These are phyloP conservation scores for Cabera pusaria DNA, from an alignment of 2,888 invertebrate species.

Conservation along the genomic window DNA sequence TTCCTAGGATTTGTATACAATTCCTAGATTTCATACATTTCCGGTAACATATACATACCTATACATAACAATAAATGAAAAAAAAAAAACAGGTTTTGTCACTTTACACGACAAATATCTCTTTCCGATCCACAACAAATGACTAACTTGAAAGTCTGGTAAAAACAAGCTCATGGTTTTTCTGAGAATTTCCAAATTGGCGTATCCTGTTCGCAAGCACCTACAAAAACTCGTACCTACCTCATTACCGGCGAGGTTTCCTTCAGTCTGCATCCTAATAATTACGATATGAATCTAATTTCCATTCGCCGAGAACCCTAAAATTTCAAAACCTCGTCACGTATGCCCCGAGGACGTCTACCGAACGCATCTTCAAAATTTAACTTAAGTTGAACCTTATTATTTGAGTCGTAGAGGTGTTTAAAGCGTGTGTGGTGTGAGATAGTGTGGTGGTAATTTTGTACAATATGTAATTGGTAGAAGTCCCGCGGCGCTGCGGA, in stretches of 20 bases:
- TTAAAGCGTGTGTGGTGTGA: slow-evolving; percentile 5
- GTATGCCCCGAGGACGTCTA: slow-evolving; percentile 18
- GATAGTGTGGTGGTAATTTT: slow-evolving; percentile 36
- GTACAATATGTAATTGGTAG: slow-evolving; percentile 48
- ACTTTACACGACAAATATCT: too few relatives aligned
- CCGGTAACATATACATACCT: too few relatives aligned
- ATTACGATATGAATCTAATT: slow-evolving; percentile 26
- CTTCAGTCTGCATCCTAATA: slow-evolving; percentile 10
- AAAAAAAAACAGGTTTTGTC: too few relatives aligned
- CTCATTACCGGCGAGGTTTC: slow-evolving; percentile 6
- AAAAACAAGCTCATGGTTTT: too few relatives aligned
- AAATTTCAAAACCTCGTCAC: slow-evolving; percentile 28
- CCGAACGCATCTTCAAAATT: slow-evolving; percentile 3
- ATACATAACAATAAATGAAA: too few relatives aligned
- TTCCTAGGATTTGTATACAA: too few relatives aligned
- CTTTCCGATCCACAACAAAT: too few relatives aligned
- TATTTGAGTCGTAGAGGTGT: not conserved
- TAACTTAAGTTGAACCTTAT: slow-evolving; percentile 6
- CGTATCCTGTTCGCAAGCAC: too few relatives aligned
- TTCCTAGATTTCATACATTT: too few relatives aligned
- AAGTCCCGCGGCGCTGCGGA: slow-evolving; percentile 19
- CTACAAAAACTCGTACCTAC: not conserved
- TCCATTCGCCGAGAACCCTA: slow-evolving; percentile 18
- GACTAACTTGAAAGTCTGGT: too few relatives aligned
- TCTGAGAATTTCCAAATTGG: slow-evolving; percentile 4